Conservation (phyloP, 2,888 invertebrate species). For the Hypomecis punctinalis region DNA sequence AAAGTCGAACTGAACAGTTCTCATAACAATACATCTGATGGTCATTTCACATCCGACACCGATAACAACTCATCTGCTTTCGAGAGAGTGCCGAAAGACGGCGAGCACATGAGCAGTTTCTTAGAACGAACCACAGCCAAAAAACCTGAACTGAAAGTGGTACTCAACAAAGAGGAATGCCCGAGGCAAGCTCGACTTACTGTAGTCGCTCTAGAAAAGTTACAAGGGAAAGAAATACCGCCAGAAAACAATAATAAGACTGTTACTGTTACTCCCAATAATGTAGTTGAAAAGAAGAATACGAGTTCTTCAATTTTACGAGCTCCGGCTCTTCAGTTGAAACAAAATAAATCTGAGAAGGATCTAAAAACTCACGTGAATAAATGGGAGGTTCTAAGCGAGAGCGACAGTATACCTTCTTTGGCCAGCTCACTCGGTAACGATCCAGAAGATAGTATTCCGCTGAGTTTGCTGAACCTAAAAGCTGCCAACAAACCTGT, state of each 20-base stretch:
- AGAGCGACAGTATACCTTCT: constrained; percentile 85
- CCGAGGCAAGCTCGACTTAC: constrained; percentile 84
- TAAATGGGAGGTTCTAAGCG: constrained; percentile 86
- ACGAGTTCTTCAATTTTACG: constrained; percentile 69
- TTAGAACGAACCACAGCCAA: constrained; percentile 85
- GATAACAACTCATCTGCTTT: constrained; percentile 79
- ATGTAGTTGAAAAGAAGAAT: constrained; percentile 60
- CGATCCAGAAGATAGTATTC: constrained; percentile 86
- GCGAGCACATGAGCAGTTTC: constrained; percentile 88
- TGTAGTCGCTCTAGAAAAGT: constrained; percentile 86
- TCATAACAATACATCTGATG: constrained; percentile 63
- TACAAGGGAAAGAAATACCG: constrained; percentile 80
- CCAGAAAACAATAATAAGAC: constrained; percentile 59
- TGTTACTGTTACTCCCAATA: constrained; percentile 46
- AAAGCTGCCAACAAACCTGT: constrained; percentile 64
- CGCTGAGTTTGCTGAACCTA: constrained; percentile 78
- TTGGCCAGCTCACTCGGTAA: constrained; percentile 77
- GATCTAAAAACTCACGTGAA: constrained; percentile 74
- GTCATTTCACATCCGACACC: constrained; percentile 73
- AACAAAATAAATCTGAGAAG: constrained; percentile 73
- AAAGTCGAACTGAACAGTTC: constrained; percentile 72
- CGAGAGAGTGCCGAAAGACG: constrained; percentile 89
- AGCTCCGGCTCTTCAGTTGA: constrained; percentile 76
- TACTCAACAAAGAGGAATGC: constrained; percentile 81
- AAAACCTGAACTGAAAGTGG: constrained; percentile 76